Evolutionary conservation across 2,888 invertebrate species (phyloP).

Genomic region (Eretmocerus hayati): DNA sequence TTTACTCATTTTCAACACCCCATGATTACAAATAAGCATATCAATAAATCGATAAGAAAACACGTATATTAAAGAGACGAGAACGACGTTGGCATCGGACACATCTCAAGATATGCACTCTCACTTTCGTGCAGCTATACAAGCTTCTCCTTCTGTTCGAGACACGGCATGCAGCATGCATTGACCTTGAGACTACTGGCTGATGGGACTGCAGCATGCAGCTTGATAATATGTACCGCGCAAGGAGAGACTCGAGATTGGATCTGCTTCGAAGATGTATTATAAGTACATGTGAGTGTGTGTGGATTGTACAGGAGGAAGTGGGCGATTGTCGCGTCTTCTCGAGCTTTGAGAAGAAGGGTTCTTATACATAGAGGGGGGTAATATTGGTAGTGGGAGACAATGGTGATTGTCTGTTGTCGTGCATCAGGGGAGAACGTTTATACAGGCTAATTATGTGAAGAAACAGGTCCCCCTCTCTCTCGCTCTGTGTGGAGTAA

Average conservation of each 20-base stretch:
- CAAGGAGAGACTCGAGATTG: neutral
- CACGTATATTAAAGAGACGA: neutral
- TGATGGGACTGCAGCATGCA: no score
- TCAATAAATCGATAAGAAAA: no score
- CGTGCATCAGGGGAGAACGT: no score
- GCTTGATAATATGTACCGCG: no score
- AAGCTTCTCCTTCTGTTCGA: neutral
- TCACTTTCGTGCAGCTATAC: neutral
- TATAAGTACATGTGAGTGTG: neutral
- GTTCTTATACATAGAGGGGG: no score
- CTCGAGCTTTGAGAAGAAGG: no score
- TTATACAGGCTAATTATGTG: conserved; percentile 49
- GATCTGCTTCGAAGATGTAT: no score
- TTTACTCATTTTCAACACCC: no score
- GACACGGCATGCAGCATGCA: no score
- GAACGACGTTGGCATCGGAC: neutral
- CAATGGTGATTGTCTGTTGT: conserved; percentile 48
- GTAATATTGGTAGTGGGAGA: conserved; percentile 31
- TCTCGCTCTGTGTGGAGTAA: conserved; percentile 35
- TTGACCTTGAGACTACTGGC: no score
- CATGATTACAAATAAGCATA: no score
- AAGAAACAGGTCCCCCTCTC: conserved; percentile 33
- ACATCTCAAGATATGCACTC: no score
- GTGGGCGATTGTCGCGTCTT: conserved; percentile 8
- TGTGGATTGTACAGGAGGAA: conserved; percentile 11